Conservation (phyloP, 2,113 vertebrate genomes). For the Excalfactoria chinensis region DNA sequence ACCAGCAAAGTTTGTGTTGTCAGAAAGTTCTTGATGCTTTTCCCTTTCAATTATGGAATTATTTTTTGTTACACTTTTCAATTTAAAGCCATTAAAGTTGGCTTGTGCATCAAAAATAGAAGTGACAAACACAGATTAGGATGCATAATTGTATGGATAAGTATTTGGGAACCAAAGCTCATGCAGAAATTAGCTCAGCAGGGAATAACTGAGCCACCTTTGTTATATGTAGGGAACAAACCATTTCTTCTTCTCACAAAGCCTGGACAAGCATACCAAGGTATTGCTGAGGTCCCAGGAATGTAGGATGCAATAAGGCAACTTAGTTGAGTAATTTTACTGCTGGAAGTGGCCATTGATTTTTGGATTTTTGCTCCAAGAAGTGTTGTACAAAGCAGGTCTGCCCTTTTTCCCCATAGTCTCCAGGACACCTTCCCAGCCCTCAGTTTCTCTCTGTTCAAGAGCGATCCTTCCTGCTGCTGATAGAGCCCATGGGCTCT, state of each 20-base stretch:
- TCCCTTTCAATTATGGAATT: conserved; percentile 66
- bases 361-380: background rate
- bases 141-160: conserved; percentile 23
- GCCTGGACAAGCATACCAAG: background rate
- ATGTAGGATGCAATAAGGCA: background rate
- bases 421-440: too few relatives aligned
- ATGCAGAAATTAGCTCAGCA: background rate
- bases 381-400: background rate
- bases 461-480: background rate
- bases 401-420: background rate
- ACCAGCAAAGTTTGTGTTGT: conserved; percentile 59
- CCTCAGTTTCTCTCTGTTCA: background rate
- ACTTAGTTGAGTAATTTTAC: background rate
- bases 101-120: conserved; percentile 67
- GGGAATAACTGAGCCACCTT: background rate
- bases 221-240: conserved; percentile 6
- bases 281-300: background rate
- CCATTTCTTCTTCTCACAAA: background rate
- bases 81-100: conserved; percentile 74
- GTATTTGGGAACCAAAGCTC: conserved; percentile 18
- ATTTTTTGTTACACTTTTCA: conserved; percentile 75
- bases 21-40: conserved; percentile 70
- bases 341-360: background rate
- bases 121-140: conserved; percentile 53
- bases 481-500: background rate